Percentiles rank a stretch among this genome's conserved stretches.
Evolutionary conservation across 2,113 vertebrate genomes (phyloP).

Genomic region (Ameiurus melas): DNA sequence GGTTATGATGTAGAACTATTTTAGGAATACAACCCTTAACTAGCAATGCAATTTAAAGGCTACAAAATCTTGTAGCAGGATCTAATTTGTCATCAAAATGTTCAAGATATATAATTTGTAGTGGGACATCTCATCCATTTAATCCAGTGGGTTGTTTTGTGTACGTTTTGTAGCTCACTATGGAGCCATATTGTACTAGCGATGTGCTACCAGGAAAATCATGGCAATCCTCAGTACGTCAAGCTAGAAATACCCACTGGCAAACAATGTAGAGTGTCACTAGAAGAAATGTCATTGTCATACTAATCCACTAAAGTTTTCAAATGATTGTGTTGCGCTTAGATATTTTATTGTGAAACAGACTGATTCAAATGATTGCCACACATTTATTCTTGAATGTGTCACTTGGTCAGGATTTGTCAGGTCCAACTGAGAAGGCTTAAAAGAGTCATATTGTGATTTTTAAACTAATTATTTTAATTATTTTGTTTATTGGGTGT

Average conservation of each 20-base stretch:
- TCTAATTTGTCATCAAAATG: neutral
- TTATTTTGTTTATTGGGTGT: too few relatives aligned
- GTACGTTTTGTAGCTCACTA: neutral
- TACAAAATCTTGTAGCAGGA: neutral
- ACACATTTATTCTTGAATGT: neutral
- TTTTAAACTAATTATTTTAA: too few relatives aligned
- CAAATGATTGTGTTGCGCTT: neutral
- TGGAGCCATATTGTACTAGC: neutral
- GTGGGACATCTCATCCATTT: neutral
- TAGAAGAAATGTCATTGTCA: neutral
- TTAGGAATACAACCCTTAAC: neutral
- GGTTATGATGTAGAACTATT: neutral
- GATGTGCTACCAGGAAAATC: neutral
- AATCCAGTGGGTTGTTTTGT: neutral
- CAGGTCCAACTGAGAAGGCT: neutral
- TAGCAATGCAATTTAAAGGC: neutral
- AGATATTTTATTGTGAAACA: neutral
- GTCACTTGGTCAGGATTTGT: neutral
- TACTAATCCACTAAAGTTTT: neutral
- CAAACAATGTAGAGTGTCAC: neutral
- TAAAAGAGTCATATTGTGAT: too few relatives aligned
- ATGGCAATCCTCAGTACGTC: neutral
- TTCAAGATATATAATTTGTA: neutral
- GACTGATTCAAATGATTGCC: neutral
- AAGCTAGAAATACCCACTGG: neutral